Conservation (phyloP, 1,140 invertebrate species). For the Drosophila obscura region DNA sequence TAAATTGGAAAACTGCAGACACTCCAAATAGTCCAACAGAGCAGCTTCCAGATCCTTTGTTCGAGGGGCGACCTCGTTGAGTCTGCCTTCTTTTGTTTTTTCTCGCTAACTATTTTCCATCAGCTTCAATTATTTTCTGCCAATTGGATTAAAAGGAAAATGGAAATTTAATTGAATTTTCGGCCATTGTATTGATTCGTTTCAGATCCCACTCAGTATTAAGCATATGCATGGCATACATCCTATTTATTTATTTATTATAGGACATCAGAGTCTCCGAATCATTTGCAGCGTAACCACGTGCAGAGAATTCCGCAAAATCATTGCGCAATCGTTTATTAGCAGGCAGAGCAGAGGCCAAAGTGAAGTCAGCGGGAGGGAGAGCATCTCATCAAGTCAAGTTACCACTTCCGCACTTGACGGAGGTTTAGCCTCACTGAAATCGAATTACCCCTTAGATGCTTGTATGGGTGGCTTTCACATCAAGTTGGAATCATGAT, state of each 20-base stretch:
- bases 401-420: too few species aligned
- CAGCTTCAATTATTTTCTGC: conserved; percentile 34
- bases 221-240: too few species aligned
- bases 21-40: too few species aligned
- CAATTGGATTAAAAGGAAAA: conserved; percentile 13
- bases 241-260: too few species aligned
- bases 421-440: too few species aligned
- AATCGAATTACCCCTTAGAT: too few species aligned
- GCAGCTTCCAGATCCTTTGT: not conserved
- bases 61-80: not conserved
- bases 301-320: conserved; percentile 72
- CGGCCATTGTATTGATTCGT: too few species aligned
- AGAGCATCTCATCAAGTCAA: too few species aligned
- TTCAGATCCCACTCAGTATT: too few species aligned
- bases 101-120: conserved; percentile 23
- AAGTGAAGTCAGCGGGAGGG: not conserved
- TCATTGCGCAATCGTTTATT: conserved; percentile 78
- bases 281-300: conserved; percentile 68
- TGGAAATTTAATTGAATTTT: conserved; percentile 21
- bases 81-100: conserved; percentile 7
- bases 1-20: conserved; percentile 39
- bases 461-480: too few species aligned
- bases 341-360: conserved; percentile 24
- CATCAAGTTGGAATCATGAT: too few species aligned
- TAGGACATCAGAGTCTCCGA: not conserved